Evolutionary conservation across 2,113 vertebrate species (phyloP).

Genomic region (Pontoporia blainvillei): DNA sequence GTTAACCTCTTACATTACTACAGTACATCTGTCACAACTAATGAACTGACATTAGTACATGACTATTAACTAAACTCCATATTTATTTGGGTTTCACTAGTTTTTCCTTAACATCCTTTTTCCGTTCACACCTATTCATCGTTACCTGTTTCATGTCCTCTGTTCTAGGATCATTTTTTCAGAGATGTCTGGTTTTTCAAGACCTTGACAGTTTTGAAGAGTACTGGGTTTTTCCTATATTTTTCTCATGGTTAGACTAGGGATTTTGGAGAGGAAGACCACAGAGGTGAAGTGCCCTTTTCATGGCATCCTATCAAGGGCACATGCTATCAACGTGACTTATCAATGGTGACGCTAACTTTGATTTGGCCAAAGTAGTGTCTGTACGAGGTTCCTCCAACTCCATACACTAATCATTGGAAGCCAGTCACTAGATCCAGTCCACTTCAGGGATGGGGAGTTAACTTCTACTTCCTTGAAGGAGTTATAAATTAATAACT

Average conservation of each 20-base stretch:
- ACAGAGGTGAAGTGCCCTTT: neutral
- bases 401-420: neutral
- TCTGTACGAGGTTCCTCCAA: neutral
- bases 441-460: neutral
- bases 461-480: neutral
- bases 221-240: neutral
- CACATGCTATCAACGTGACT: too few relatives aligned
- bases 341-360: neutral
- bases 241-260: neutral
- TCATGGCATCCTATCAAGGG: neutral
- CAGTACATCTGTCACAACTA: neutral
- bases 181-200: neutral
- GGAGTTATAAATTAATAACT: neutral
- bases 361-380: neutral
- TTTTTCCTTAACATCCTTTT: neutral
- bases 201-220: neutral
- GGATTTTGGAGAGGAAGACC: neutral
- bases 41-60: too few relatives aligned
- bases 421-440: neutral
- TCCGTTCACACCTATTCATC: neutral
- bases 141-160: neutral
- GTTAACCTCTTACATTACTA: neutral
- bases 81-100: neutral
- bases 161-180: neutral
- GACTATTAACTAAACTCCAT: neutral